Conservation (phyloP, 2,797 vertebrate species). For the Stomatorhinus walkeri region DNA sequence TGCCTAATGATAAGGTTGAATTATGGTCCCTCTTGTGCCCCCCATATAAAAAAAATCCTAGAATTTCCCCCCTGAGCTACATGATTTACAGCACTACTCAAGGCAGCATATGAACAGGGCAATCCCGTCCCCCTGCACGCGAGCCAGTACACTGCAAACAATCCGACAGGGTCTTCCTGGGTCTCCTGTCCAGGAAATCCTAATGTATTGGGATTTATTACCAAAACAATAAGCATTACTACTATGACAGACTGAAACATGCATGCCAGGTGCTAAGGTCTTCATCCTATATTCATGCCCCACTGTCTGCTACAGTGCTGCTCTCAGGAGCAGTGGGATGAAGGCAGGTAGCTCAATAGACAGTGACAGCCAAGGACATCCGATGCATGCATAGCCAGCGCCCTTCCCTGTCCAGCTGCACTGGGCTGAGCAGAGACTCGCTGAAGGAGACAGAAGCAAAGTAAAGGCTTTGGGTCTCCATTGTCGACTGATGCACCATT, state of each 20-base stretch:
- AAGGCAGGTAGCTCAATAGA: constrained; percentile 19
- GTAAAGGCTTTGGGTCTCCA: neutral
- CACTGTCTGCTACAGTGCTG: constrained; percentile 42
- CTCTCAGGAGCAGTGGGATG: constrained; percentile 11
- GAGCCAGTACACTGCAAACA: neutral
- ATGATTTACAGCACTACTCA: constrained; percentile 5
- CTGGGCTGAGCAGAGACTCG: constrained; percentile 4
- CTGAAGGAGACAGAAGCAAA: constrained; percentile 9
- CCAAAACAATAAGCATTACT: constrained; percentile 46
- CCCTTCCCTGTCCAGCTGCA: neutral
- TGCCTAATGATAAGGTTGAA: neutral
- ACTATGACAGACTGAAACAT: constrained; percentile 36
- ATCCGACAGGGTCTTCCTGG: constrained; percentile 23
- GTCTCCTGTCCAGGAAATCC: constrained; percentile 41
- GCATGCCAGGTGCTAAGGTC: constrained; percentile 26
- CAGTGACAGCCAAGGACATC: neutral
- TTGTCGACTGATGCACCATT: neutral
- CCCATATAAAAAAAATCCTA: neutral
- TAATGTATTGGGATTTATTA: constrained; percentile 49
- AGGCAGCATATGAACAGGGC: neutral
- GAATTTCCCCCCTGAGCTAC: neutral
- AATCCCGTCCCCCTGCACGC: neutral
- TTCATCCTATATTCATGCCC: constrained; percentile 47
- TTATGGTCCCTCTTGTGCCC: neutral
- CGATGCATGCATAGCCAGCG: neutral